phyloP scores from a whole-genome alignment of 2,888 invertebrate genomes.

The Andrena dorsata region DNA sequence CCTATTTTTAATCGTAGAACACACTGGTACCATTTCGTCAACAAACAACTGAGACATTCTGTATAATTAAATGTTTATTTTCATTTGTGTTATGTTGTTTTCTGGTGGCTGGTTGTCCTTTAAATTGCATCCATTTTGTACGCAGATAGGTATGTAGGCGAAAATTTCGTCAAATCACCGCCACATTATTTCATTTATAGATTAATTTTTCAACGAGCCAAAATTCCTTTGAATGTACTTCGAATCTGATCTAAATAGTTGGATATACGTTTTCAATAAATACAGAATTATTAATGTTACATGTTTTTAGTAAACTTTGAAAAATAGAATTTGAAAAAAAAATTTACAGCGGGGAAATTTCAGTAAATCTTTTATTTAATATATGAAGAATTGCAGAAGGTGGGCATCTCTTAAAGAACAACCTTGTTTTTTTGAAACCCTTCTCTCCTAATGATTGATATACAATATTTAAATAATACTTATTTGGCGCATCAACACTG shows the following conservation, averaged over 20 bases:
- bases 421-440: background rate
- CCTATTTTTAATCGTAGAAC: background rate
- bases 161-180: background rate
- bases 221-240: background rate
- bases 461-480: conserved; percentile 16
- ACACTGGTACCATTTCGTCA: background rate
- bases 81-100: conserved; percentile 26
- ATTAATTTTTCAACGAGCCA: too few species aligned
- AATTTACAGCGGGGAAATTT: background rate
- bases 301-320: background rate
- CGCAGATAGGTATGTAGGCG: background rate
- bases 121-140: conserved; percentile 9
- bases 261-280: too few species aligned
- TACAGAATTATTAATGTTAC: too few species aligned
- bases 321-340: background rate
- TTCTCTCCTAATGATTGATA: background rate
- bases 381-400: background rate
- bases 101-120: conserved; percentile 1
- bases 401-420: conserved; percentile 19
- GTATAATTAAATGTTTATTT: conserved; percentile 34
- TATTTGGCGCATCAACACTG: conserved; percentile 47
- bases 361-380: too few species aligned
- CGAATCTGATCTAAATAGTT: background rate
- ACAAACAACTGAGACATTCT: background rate
- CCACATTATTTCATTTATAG: too few species aligned